Evolutionary conservation across 1,140 invertebrate genomes (phyloP).

Genomic region (Oryzaephilus surinamensis): DNA sequence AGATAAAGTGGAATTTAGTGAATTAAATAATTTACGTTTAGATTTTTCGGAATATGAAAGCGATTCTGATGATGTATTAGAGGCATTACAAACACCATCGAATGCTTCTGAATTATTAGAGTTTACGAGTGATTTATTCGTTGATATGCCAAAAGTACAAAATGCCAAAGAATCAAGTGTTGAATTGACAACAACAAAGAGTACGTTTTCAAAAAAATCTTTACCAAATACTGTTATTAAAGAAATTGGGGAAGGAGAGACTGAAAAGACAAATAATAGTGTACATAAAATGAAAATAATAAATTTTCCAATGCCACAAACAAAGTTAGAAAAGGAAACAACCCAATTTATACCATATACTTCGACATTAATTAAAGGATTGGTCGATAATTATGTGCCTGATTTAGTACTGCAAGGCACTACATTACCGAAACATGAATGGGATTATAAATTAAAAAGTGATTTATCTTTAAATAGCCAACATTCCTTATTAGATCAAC

Average conservation of each 20-base stretch:
- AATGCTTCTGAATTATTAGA: conserved; percentile 57
- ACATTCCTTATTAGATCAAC: conserved; percentile 51
- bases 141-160: conserved; percentile 36
- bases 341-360: conserved; percentile 32
- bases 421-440: conserved; percentile 37
- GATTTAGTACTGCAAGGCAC: conserved; percentile 63
- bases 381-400: conserved; percentile 61
- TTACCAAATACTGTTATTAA: conserved; percentile 19
- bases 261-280: conserved; percentile 23
- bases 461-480: conserved; percentile 47
- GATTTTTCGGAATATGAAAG: conserved; percentile 22
- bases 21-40: no score
- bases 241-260: conserved; percentile 9
- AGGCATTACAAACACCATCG: conserved; percentile 49
- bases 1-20: conserved; percentile 39
- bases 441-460: conserved; percentile 40
- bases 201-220: conserved; percentile 17
- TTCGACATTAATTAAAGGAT: conserved; percentile 44
- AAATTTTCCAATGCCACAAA: conserved; percentile 53
- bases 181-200: conserved; percentile 21
- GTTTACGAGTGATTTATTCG: conserved; percentile 45
- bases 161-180: conserved; percentile 34
- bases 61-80: conserved; percentile 24
- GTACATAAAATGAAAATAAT: conserved; percentile 41
- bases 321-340: conserved; percentile 32